Evolutionary conservation across 1,140 invertebrate species (phyloP), one percentile per base, ranked within the genome.

Genomic region (Proctacanthus coquilletti): DNA sequence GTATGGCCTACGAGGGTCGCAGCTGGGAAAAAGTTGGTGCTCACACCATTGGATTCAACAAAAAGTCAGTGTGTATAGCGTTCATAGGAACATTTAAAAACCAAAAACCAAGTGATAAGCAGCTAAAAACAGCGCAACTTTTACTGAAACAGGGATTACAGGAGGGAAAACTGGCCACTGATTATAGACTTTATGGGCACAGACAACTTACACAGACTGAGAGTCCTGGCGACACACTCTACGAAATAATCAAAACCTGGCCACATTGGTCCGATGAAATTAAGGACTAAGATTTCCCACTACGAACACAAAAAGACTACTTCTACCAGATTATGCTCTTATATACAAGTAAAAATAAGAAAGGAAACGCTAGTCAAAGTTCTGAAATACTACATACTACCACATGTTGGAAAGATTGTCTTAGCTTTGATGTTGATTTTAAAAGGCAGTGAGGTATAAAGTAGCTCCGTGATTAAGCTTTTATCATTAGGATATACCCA

Each of bases 81-180:
- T 75, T 84, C 29, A 74, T 85, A 38, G 82, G 82, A 4, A 71
- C 72, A 31, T 80, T 69, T 45, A 69, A 65, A 9, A 64, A 66
- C 43, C 41, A 64, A 6, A 64, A 67, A 14, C 69, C 61, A 6
- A 39, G 56, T 4, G 56, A 57, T 14, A 64, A 68, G 4, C 75
- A 78, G 47, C 20, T 80, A 4, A 48, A 67, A 0, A 70, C 69
- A 1, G 68, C 67, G 0, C 67, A 71, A 43, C 50, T 67, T 5
- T 59, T 81, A 0, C 56, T 81, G 1, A 45, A 56, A 18, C 78
- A 77, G 51, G 77, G 74, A 2, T 66, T 76, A 4, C 55, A 65
- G 0, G 45, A 65, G 1, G 56, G 57, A 19, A 68, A 72, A 42
- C 42, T 80, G 10, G 51, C 58, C 17, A 32, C 53, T 2, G 54